Base-by-base conservation (phyloP, 2,113 vertebrate species). In the Epinephelus moara region DNA sequence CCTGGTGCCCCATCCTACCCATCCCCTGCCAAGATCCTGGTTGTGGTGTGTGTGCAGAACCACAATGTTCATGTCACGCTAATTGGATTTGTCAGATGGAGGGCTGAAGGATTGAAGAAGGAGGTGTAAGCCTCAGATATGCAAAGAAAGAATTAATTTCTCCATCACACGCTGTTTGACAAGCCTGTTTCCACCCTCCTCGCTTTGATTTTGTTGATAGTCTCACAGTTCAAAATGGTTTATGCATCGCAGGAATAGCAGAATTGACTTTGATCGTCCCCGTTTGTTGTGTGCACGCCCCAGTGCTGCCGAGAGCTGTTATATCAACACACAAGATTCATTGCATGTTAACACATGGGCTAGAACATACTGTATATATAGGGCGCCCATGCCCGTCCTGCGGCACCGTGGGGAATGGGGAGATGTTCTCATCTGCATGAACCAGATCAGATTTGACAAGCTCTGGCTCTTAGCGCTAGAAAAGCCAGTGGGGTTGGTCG, bases 41-140 rank as follows among this genome's bases (percentile, higher is more conserved):
- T 70, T 80, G 27, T 60, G 60, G 70, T 75, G 82, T 74, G 49
- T 67, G 76, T 27, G 42, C 78, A 75, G 57, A 86, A 70, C 50
- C 30, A 37, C 68, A 70, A 87, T 86, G 62, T 78, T 84, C 77
- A 79, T 89, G 86, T 89, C 81, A 69, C 47, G 52, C 72, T 90
- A 93, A 93, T 89, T 81, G 85, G 84, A 91, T 91, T 90, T 91
- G 86, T 92, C 92, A 89, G 87, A 85, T 73, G 62, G 86, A 74
- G 85, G 68, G 60, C 49, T 78, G 74, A 80, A 79, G 78, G 82
- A 80, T 55, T 72, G 77, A 68, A 63, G 56, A 75, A 82, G 73
- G 86, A 81, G 78, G 82, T 82, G 75, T 73, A 87, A 88, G 70
- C 75, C 55, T 88, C 40, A 75, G 78, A 89, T 91, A 84, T 88